A percentile compares a stretch with the other conserved stretches of the same genome.
phyloP scores from a whole-genome alignment of 1,140 invertebrate genomes.

The Rhopalosiphum maidis region DNA sequence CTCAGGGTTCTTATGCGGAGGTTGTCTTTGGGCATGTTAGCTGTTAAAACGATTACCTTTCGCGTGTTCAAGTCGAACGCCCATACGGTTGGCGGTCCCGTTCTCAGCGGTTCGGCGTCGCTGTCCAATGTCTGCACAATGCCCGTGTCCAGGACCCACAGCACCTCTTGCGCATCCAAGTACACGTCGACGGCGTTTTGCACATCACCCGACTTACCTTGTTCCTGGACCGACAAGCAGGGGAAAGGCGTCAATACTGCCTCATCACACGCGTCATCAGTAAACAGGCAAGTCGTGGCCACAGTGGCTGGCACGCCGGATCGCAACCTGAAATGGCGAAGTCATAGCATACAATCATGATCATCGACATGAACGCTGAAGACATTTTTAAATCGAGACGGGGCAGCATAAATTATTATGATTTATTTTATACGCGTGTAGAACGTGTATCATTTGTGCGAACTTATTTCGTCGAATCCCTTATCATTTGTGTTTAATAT shows the following conservation, averaged over 20 bases:
- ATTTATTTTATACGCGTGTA: too few species aligned
- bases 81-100: constrained; percentile 1
- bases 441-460: not conserved
- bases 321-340: not conserved
- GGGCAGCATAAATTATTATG: not conserved
- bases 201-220: not conserved
- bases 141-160: not conserved
- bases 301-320: not conserved
- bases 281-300: not conserved
- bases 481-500: not conserved
- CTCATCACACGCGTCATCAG: not conserved
- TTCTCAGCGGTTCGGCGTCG: not conserved
- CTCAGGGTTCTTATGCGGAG: not conserved
- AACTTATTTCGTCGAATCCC: not conserved
- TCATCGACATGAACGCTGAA: not conserved
- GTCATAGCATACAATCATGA: not conserved
- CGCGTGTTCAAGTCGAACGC: constrained; percentile 14
- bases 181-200: not conserved
- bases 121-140: constrained; percentile 2
- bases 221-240: not conserved
- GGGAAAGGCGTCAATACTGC: not conserved
- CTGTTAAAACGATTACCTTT: not conserved
- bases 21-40: not conserved
- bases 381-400: not conserved
- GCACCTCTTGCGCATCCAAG: not conserved